A percentile compares a stretch with the other conserved stretches of the same genome.
phyloP scores from a whole-genome alignment of 2,888 invertebrate genomes.

The Cistogaster globosa region DNA sequence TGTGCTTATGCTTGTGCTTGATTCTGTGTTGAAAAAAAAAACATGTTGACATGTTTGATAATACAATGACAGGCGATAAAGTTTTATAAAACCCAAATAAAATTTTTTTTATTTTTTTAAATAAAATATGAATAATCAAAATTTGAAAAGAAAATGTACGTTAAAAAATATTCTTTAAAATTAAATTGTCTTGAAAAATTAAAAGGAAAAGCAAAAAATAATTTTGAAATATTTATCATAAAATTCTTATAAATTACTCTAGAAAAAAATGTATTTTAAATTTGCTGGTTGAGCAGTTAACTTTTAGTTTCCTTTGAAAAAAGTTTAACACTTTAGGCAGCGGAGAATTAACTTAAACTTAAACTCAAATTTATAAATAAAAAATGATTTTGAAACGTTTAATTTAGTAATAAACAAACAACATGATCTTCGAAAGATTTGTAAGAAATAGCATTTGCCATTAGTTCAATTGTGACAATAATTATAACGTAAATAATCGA shows the following conservation, averaged over 20 bases:
- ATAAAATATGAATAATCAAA: not conserved
- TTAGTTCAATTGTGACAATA: no score
- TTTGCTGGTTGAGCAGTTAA: not conserved
- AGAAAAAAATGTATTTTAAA: not conserved
- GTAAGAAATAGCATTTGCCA: no score
- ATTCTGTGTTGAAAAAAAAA: conserved; percentile 14
- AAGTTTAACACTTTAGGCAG: no score
- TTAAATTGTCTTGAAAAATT: not conserved
- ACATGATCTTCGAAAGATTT: no score
- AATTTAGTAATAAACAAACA: no score
- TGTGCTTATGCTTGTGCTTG: not conserved
- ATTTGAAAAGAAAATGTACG: not conserved
- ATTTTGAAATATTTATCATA: not conserved
- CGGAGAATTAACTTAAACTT: no score
- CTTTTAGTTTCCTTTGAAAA: no score
- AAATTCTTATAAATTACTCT: no score
- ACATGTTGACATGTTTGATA: conserved; percentile 67
- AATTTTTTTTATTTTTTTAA: not conserved
- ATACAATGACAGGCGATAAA: conserved; percentile 57
- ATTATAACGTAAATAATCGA: no score
- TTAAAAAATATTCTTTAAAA: not conserved
- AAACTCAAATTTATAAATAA: no score
- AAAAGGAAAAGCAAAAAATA: not conserved
- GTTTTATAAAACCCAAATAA: conserved; percentile 32
- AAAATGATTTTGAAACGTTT: no score